A percentile compares a stretch with the other conserved stretches of the same genome.
Evolutionary conservation across 2,113 vertebrate species (phyloP).

Genomic region (Saccopteryx bilineata): DNA sequence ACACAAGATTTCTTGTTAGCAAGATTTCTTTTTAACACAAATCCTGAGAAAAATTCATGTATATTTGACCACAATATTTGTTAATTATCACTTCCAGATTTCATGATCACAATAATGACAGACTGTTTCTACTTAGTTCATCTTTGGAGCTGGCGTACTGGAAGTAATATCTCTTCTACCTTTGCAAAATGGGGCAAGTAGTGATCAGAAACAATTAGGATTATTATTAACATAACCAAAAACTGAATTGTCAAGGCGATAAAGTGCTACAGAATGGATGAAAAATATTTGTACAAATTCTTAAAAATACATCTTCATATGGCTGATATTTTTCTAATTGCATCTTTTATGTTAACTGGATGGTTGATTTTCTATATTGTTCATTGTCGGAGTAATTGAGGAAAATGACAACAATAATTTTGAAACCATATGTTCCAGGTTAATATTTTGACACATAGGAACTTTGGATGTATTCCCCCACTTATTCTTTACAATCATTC

Average conservation of each 20-base stretch:
- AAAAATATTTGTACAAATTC: not conserved
- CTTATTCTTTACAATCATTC: not conserved
- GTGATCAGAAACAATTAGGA: not conserved
- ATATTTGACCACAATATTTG: not conserved
- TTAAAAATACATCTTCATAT: not conserved
- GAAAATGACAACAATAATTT: not conserved
- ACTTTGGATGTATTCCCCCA: not conserved
- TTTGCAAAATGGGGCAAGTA: not conserved
- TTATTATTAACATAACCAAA: not conserved
- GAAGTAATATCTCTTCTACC: not conserved
- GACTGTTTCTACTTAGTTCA: not conserved
- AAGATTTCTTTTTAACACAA: constrained; percentile 32
- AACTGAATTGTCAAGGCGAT: not conserved
- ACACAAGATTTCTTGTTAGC: not conserved
- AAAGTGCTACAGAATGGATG: fast-evolving
- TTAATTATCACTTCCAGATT: constrained; percentile 42
- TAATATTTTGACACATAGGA: not conserved
- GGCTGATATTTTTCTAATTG: not conserved
- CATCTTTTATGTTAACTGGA: not conserved
- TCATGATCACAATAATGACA: not conserved
- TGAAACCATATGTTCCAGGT: not conserved
- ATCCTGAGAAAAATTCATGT: not conserved
- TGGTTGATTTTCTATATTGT: not conserved
- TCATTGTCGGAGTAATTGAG: not conserved
- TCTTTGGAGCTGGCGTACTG: not conserved